A percentile compares a stretch with the other conserved stretches of the same genome.
phyloP scores from a whole-genome alignment of 2,797 vertebrate species.

The Notamacropus eugenii region DNA sequence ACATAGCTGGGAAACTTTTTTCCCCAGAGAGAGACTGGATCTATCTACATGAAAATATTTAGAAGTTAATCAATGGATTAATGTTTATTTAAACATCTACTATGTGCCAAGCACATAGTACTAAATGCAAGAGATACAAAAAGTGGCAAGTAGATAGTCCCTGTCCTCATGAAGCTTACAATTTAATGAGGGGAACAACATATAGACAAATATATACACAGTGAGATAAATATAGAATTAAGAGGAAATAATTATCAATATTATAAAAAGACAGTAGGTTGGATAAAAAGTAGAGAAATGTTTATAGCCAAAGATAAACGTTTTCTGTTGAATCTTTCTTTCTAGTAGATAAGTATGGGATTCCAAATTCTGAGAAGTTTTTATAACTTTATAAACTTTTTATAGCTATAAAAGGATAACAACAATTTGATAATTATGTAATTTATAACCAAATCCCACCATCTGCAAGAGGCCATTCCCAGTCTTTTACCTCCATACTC shows the following conservation, averaged over 20 bases:
- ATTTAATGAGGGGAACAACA: background rate
- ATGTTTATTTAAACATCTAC: background rate
- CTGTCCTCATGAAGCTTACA: background rate
- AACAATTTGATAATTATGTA: background rate
- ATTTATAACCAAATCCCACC: background rate
- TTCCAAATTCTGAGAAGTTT: background rate
- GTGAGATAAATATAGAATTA: background rate
- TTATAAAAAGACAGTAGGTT: background rate
- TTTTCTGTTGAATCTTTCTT: background rate
- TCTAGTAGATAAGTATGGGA: background rate
- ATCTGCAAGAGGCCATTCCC: background rate
- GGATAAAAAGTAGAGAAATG: background rate
- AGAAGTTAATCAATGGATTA: background rate
- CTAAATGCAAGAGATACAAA: background rate
- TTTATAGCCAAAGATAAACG: background rate
- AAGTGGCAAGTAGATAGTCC: background rate
- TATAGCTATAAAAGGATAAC: background rate
- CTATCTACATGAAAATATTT: constrained; percentile 40
- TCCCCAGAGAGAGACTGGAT: background rate
- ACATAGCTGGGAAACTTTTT: background rate
- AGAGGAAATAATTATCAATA: background rate
- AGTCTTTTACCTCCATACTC: background rate
- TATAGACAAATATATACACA: background rate
- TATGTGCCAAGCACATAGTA: background rate
- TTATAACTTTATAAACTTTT: background rate